Percentiles rank a stretch among this genome's conserved stretches.
phyloP scores from a whole-genome alignment of 1,140 invertebrate species.

The Hestina assimilis region DNA sequence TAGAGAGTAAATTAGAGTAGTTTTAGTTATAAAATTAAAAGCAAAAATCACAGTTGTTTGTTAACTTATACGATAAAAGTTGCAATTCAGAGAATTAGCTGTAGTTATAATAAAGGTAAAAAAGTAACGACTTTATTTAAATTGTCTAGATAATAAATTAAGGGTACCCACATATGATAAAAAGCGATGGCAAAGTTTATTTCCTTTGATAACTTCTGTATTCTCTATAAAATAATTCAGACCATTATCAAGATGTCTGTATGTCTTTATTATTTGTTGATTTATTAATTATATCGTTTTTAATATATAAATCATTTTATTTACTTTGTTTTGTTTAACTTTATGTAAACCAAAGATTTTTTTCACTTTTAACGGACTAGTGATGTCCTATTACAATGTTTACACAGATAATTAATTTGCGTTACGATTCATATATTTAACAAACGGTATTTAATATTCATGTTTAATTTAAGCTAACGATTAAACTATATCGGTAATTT shows the following conservation, averaged over 20 bases:
- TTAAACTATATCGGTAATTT: conserved; percentile 64
- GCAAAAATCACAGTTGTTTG: conserved; percentile 73
- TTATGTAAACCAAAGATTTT: conserved; percentile 52
- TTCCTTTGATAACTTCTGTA: not conserved
- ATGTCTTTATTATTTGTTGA: conserved; percentile 37
- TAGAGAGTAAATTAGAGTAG: conserved; percentile 64
- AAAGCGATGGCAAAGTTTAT: conserved; percentile 45
- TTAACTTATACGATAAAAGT: conserved; percentile 71
- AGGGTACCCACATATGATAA: conserved; percentile 36
- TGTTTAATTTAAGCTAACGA: conserved; percentile 50
- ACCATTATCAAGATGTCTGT: conserved; percentile 39
- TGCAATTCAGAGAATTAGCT: conserved; percentile 74
- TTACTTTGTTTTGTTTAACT: conserved; percentile 26
- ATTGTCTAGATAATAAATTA: conserved; percentile 58
- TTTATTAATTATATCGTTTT: conserved; percentile 32
- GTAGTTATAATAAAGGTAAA: conserved; percentile 63
- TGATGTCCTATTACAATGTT: conserved; percentile 9
- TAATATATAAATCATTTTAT: conserved; percentile 40
- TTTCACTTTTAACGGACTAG: conserved; percentile 9
- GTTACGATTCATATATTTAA: not conserved
- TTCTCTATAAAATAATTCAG: not conserved
- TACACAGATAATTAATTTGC: conserved; percentile 8
- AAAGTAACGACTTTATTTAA: conserved; percentile 64
- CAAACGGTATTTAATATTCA: conserved; percentile 24
- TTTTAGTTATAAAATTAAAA: conserved; percentile 61